Conservation (phyloP, 2,113 vertebrate genomes). For the Cyprinodon variegatus region DNA sequence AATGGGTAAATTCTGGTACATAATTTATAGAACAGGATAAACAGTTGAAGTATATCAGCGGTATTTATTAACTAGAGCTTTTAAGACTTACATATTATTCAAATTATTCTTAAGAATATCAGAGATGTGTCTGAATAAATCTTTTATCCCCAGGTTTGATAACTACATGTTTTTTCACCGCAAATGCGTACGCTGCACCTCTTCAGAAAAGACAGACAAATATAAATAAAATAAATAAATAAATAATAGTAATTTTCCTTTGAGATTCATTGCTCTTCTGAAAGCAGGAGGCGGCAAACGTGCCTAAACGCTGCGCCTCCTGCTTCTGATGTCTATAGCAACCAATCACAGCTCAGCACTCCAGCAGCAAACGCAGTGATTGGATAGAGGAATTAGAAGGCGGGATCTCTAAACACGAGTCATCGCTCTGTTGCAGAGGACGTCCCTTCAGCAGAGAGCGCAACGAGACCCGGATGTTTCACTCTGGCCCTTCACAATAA, state of each 20-base stretch:
- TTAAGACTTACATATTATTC: not conserved
- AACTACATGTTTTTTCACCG: no score
- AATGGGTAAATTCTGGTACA: no score
- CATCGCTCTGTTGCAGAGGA: slow-evolving; percentile 13
- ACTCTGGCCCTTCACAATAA: slow-evolving; percentile 13
- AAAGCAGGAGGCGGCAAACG: slow-evolving; percentile 48
- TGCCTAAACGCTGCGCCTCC: not conserved
- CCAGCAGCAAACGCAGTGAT: slow-evolving; percentile 34
- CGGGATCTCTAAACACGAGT: slow-evolving; percentile 65
- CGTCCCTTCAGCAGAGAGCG: not conserved
- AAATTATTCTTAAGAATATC: not conserved
- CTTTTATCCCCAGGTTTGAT: no score
- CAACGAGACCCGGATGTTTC: not conserved
- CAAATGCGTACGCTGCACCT: not conserved
- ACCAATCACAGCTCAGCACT: slow-evolving; percentile 36
- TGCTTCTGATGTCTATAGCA: not conserved
- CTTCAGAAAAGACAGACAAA: not conserved
- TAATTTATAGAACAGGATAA: no score
- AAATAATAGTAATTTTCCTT: no score
- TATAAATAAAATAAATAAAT: not conserved
- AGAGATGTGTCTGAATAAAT: no score
- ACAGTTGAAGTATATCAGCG: no score
- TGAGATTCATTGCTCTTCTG: not conserved
- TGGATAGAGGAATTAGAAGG: slow-evolving; percentile 54
- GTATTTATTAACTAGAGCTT: no score